phyloP scores from a whole-genome alignment of 1,140 invertebrate species.

The Dinothrombium tinctorium region DNA sequence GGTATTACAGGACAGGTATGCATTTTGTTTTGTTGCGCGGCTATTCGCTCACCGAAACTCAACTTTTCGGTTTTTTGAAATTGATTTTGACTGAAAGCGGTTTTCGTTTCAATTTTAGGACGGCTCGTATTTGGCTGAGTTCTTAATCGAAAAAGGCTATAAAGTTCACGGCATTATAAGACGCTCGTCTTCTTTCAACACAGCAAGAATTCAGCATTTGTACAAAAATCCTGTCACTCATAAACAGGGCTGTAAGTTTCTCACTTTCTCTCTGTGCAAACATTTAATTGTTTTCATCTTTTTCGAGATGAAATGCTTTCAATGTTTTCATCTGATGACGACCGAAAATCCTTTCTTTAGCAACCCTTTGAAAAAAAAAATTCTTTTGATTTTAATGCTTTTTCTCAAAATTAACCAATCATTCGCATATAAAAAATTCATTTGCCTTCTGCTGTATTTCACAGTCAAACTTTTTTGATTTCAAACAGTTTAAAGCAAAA shows the following conservation, averaged over 20 bases:
- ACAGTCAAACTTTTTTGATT: too few species aligned
- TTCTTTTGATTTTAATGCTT: too few species aligned
- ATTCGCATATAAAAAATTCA: too few species aligned
- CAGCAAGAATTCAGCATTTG: slow-evolving; percentile 77
- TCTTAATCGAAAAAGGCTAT: slow-evolving; percentile 64
- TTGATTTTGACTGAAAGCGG: slow-evolving; percentile 1
- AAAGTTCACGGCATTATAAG: slow-evolving; percentile 83
- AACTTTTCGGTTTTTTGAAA: slow-evolving; percentile 3
- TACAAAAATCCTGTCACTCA: slow-evolving; percentile 70
- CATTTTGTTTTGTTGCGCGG: slow-evolving; percentile 1
- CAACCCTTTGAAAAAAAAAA: too few species aligned
- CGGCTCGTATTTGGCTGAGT: slow-evolving; percentile 94
- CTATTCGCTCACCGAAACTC: background rate
- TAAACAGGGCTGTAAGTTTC: slow-evolving; percentile 26
- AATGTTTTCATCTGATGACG: too few species aligned
- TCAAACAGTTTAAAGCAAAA: too few species aligned
- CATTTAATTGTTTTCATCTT: too few species aligned
- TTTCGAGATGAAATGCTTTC: too few species aligned
- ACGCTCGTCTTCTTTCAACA: slow-evolving; percentile 88
- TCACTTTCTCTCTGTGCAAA: background rate
- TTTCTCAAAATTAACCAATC: too few species aligned
- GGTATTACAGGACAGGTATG: slow-evolving; percentile 75
- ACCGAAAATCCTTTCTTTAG: too few species aligned
- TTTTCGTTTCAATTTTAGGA: slow-evolving; percentile 36
- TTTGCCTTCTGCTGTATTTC: too few species aligned